A percentile compares a stretch with the other conserved stretches of the same genome.
These are phyloP conservation scores for Chiloscyllium plagiosum DNA, from an alignment of 2,113 vertebrate species.

Conservation along the genomic window DNA sequence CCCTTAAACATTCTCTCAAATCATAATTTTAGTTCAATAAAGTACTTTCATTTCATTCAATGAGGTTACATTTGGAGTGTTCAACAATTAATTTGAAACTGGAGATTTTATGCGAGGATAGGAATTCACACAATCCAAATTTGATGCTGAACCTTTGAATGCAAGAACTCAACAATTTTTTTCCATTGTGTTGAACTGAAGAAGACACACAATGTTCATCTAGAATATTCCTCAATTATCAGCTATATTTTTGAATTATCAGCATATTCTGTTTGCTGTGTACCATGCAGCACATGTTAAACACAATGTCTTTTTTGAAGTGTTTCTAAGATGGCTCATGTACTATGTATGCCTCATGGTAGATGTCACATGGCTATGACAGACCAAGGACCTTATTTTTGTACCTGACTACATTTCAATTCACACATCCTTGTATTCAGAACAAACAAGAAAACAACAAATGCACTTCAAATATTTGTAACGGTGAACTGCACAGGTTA, in stretches of 20 bases:
- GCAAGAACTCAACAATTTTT: neutral
- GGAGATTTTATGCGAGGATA: neutral
- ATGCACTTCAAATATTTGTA: no score
- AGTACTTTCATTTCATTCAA: neutral
- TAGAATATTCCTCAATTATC: neutral
- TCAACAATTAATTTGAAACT: neutral
- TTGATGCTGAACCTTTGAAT: neutral
- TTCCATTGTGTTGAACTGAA: neutral
- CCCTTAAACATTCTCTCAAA: neutral
- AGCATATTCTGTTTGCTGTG: neutral
- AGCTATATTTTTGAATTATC: neutral
- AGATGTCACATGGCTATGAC: no score
- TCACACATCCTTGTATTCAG: no score
- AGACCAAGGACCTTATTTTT: no score
- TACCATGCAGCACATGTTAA: no score
- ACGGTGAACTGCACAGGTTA: no score
- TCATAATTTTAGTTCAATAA: neutral
- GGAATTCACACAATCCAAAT: neutral
- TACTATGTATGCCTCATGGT: no score
- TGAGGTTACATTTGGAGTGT: neutral
- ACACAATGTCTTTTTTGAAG: no score
- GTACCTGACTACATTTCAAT: no score
- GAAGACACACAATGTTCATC: no score
- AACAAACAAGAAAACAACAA: no score
- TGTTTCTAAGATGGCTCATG: no score